Percentiles rank a stretch among this genome's conserved stretches.
Conservation (phyloP, 2,888 invertebrate species). For the Dorcus hopei region DNA sequence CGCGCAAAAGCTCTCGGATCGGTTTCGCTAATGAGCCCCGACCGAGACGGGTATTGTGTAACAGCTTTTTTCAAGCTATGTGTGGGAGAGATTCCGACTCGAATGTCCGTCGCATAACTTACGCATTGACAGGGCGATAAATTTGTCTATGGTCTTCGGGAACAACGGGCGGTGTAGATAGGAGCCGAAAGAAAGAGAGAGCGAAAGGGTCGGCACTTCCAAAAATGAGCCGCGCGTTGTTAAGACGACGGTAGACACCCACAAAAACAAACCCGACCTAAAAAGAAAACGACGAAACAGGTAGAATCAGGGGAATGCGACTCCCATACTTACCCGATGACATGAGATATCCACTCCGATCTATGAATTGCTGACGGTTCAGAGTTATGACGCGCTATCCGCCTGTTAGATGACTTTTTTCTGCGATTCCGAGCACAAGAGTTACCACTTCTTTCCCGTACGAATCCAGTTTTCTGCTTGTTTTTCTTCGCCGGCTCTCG, state of each 20-base stretch:
- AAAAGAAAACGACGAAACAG: slow-evolving; percentile 13
- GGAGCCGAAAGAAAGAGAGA: neutral
- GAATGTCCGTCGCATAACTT: slow-evolving; percentile 40
- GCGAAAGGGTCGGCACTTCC: slow-evolving; percentile 19
- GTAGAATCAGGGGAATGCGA: neutral
- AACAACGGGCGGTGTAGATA: slow-evolving; percentile 31
- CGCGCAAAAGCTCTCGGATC: slow-evolving; percentile 2
- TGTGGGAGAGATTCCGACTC: slow-evolving; percentile 38
- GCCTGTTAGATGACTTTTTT: slow-evolving; percentile 39
- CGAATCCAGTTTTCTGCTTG: too few relatives aligned
- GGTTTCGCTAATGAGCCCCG: slow-evolving; percentile 25
- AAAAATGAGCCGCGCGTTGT: slow-evolving; percentile 35
- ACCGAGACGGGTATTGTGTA: slow-evolving; percentile 23
- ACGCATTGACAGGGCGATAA: slow-evolving; percentile 41
- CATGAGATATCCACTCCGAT: neutral
- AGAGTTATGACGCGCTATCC: slow-evolving; percentile 40
- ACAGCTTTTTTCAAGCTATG: slow-evolving; percentile 23
- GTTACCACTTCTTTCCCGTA: neutral
- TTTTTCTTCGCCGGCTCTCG: too few relatives aligned
- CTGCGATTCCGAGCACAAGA: neutral
- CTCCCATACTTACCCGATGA: neutral
- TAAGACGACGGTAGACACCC: slow-evolving; percentile 28
- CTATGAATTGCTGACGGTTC: slow-evolving; percentile 17
- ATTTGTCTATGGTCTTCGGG: slow-evolving; percentile 41
- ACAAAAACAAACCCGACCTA: slow-evolving; percentile 26